Base-by-base conservation (phyloP, 2,113 vertebrate genomes). In the Egretta garzetta region DNA sequence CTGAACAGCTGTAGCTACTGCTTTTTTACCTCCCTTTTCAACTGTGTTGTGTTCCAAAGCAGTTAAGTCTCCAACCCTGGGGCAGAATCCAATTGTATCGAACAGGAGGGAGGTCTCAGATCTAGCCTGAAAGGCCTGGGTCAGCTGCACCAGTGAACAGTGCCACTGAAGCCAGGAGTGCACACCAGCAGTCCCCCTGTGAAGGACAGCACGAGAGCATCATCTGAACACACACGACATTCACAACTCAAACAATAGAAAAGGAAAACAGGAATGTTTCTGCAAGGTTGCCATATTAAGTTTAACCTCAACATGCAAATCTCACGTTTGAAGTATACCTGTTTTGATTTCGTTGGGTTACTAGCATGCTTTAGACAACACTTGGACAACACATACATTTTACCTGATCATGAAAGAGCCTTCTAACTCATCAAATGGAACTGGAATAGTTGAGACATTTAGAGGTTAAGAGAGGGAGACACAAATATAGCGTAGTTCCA, bases 11-110 rank as follows among this genome's bases (percentile, higher is more conserved):
- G 19, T 45, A 70, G n/a, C 72, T 80, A 33, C 39, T 64, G 23
- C 1, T 80, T 86, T 80, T 60, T 19, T 2, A 0, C 30, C 21
- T 60, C 16, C 9, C 8, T 58, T 90, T 86, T 70, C 53, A 73
- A 45, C 4, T 80, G 11, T 10, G 14, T 8, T 85, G 53, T 33
- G 50, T 41, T 18, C 14, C 35, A 68, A 72, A 72, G 23, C 33
- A 76, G 45, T 64, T 63, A 50, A 45, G 23, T 9, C 4, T 59
- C 16, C 35, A 85, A 0, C 10, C 7, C 1, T 1, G 8, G 22
- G n/a, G 35, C 43, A 75, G 33, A 90, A 35, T 27, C 39, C 18
- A 30, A 53, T 53, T 35, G 49, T 49, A 30, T 15, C 6, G n/a
- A 59, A 52, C 15, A 68, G 23, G 23, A 68, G n/a, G 24, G 6